Percentiles rank a stretch among this genome's conserved stretches.
These are phyloP conservation scores for Apotomis turbidana DNA, from an alignment of 2,888 invertebrate genomes.

Conservation along the genomic window DNA sequence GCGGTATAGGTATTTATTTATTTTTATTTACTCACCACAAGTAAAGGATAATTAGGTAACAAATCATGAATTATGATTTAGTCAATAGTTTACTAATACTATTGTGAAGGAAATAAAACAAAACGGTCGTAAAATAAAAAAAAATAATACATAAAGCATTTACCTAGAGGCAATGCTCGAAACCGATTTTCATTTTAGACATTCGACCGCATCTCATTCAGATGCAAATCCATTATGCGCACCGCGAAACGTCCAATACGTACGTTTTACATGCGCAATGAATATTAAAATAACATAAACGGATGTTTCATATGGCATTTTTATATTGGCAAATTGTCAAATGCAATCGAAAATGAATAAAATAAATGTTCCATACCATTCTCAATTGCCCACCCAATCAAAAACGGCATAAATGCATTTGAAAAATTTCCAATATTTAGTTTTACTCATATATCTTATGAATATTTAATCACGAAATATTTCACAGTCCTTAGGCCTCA, in stretches of 20 bases:
- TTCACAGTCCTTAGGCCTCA: too few relatives aligned
- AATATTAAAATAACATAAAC: slow-evolving; percentile 52
- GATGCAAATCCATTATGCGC: slow-evolving; percentile 58
- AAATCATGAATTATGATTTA: background rate
- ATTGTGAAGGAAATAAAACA: background rate
- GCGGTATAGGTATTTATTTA: too few relatives aligned
- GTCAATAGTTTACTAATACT: background rate
- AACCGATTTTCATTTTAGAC: slow-evolving; percentile 54
- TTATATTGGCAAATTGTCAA: slow-evolving; percentile 25
- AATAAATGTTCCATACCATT: background rate
- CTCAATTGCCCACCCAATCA: background rate
- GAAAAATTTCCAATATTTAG: background rate
- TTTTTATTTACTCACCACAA: too few relatives aligned
- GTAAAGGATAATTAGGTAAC: background rate
- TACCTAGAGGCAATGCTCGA: slow-evolving; percentile 49
- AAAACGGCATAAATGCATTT: background rate
- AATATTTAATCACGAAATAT: too few relatives aligned
- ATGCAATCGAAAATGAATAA: slow-evolving; percentile 28
- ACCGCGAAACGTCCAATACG: slow-evolving; percentile 56
- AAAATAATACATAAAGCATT: slow-evolving; percentile 48
- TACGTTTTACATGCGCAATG: slow-evolving; percentile 55
- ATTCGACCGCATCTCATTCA: slow-evolving; percentile 62
- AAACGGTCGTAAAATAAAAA: background rate
- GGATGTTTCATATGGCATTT: slow-evolving; percentile 43
- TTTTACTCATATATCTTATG: background rate